Evolutionary conservation across 2,113 vertebrate species (phyloP).

Genomic region (Myotis brandtii): DNA sequence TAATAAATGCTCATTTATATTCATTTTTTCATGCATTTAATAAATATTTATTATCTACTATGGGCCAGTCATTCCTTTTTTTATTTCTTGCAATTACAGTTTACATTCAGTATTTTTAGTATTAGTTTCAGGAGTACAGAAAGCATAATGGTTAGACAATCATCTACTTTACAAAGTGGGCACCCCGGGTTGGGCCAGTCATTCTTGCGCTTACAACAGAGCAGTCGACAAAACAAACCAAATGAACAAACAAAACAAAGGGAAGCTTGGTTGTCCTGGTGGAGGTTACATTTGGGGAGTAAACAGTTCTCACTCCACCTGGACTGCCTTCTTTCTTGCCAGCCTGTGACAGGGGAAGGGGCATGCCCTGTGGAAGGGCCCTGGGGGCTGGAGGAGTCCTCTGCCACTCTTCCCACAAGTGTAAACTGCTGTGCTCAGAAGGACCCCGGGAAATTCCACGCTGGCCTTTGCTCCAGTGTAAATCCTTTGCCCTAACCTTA

Average conservation of each 20-base stretch:
- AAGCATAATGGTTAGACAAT: not conserved
- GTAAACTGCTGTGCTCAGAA: not conserved
- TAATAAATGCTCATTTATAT: not conserved
- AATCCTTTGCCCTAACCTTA: not conserved
- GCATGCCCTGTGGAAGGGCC: not conserved
- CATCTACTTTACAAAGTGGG: not conserved
- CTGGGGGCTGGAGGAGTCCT: not conserved
- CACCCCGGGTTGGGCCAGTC: not conserved
- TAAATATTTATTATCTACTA: not conserved
- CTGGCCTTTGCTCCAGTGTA: not conserved
- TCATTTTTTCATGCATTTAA: not conserved
- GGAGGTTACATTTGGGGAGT: not conserved
- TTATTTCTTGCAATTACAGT: not conserved
- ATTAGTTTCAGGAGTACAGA: not conserved
- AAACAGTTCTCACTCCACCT: accelerated
- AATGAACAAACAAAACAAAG: not conserved
- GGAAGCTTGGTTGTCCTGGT: not conserved
- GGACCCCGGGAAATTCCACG: not conserved
- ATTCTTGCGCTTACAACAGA: not conserved
- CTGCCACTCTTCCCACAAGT: not conserved
- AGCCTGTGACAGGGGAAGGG: not conserved
- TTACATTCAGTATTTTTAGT: not conserved
- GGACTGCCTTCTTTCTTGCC: not conserved
- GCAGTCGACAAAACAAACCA: not conserved
- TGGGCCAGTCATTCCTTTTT: not conserved